A percentile compares a stretch with the other conserved stretches of the same genome.
These are phyloP conservation scores for Sorex fumeus DNA, from an alignment of 2,113 vertebrate species.

Conservation along the genomic window DNA sequence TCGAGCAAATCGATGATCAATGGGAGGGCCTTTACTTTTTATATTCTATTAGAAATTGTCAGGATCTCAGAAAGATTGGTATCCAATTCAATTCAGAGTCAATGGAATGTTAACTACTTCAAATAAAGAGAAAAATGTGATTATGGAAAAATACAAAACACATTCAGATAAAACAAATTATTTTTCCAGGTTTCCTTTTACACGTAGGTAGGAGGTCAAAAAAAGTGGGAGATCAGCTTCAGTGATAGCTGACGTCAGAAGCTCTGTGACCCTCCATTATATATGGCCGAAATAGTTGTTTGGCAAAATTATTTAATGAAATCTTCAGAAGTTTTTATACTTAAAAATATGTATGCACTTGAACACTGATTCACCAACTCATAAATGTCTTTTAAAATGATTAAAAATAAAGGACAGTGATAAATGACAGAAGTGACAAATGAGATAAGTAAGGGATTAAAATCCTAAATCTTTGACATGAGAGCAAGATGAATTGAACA, in stretches of 20 bases:
- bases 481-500: background rate
- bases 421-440: slow-evolving; percentile 46
- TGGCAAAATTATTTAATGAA: slow-evolving; percentile 29
- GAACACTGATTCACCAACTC: slow-evolving; percentile 61
- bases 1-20: too few species aligned
- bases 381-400: slow-evolving; percentile 45
- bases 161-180: background rate
- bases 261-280: too few species aligned
- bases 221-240: background rate
- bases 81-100: background rate
- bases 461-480: background rate
- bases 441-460: background rate
- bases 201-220: background rate
- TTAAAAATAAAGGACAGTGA: background rate
- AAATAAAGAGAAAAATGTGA: background rate
- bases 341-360: background rate
- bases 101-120: background rate
- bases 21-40: too few species aligned
- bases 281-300: slow-evolving; percentile 26
- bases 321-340: slow-evolving; percentile 53
- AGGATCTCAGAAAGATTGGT: slow-evolving; percentile 16
- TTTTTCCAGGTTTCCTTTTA: slow-evolving; percentile 44
- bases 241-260: background rate
- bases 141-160: slow-evolving; percentile 27
- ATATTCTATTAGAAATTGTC: slow-evolving; percentile 16